phyloP scores from a whole-genome alignment of 2,797 vertebrate species.

The Tenualosa ilisha region DNA sequence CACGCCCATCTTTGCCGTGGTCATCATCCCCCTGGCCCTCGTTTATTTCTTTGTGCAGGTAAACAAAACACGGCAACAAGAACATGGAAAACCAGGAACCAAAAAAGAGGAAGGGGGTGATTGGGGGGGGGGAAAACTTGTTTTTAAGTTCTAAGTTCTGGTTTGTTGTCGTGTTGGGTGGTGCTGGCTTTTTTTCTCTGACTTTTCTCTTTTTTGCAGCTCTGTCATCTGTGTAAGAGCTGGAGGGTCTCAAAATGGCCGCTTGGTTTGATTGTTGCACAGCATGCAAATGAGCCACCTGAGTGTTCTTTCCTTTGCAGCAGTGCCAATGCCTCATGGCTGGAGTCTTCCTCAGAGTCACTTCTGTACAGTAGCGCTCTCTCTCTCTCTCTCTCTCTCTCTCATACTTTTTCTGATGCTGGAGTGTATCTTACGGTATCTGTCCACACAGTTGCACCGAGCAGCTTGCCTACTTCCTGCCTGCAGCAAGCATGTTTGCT shows the following conservation, averaged over 20 bases:
- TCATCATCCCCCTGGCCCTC: constrained; percentile 81
- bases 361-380: neutral
- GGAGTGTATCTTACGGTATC: constrained; percentile 35
- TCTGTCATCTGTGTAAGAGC: neutral
- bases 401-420: neutral
- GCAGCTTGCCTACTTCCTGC: constrained; percentile 60
- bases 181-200: constrained; percentile 34
- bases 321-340: neutral
- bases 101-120: neutral
- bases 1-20: constrained; percentile 86
- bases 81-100: neutral
- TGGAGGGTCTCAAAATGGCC: neutral
- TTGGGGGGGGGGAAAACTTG: neutral
- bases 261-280: neutral
- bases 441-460: constrained; percentile 7
- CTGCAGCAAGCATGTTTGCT: constrained; percentile 42
- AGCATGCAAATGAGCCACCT: neutral
- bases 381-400: neutral
- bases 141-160: neutral
- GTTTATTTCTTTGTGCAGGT: constrained; percentile 93
- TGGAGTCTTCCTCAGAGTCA: neutral
- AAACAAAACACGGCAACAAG: constrained; percentile 32
- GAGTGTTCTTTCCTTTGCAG: neutral
- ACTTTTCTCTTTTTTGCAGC: neutral
- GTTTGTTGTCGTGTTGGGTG: constrained; percentile 6